Base-by-base conservation (phyloP, 2,113 vertebrate species). In the Piaya cayana region DNA sequence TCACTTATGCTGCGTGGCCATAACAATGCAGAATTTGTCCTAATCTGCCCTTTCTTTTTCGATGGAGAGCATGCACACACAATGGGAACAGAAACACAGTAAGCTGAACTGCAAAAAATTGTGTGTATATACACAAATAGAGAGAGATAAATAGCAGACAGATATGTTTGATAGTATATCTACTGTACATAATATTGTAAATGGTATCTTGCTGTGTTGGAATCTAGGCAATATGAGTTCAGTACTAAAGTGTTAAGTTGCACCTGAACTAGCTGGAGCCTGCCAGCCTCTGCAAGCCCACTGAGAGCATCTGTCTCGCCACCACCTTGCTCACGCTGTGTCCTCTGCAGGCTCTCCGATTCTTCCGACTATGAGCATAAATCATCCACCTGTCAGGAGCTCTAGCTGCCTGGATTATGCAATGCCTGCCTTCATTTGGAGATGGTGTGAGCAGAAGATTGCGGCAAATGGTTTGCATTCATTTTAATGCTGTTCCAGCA, bases 371-470 rank as follows among this genome's bases (percentile, higher is more conserved):
- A 97, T 96, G 98, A 98, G 98, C 98, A 99, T 99, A 99, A 99
- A 99, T 99, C 98, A 99, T 98, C 94, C 97, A 97, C 98, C 98
- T 99, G 98, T 99, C 98, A 99, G 98, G 96, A 95, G 96, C 95
- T 87, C 96, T 93, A 69, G 98, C 97, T 96, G 97, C 97, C 97
- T 95, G 97, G 98, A 98, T 98, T 98, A 98, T 98, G 98, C 98
- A 98, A 98, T 96, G 98, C 98, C 97, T 98, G 98, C 98, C 98
- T 98, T 98, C 98, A 97, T 98, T 98, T 98, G 98, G 97, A 98
- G 98, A 96, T 93, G 95, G 97, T 94, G 97, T 92, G 97, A 98
- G 97, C 96, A 87, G 86, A 93, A 98, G 97, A 97, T 97, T 97
- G 97, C 95, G 36, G 96, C 95, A 97, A 98, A 98, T 96, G 97